Conservation (phyloP, 2,113 vertebrate species). For the Apodemus sylvaticus region DNA sequence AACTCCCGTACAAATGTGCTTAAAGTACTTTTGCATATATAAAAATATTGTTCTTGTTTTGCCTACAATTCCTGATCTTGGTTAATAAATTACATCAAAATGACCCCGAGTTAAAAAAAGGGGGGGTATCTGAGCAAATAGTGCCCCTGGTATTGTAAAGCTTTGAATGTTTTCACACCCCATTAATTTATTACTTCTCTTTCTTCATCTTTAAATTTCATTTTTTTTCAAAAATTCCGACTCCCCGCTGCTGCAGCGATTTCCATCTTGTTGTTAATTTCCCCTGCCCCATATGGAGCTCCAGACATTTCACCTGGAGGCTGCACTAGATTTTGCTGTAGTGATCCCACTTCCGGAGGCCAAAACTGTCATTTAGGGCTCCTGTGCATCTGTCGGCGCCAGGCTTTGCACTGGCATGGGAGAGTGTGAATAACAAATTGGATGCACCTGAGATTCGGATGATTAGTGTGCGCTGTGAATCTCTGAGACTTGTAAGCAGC, state of each 20-base stretch:
- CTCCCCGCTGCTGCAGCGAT: constrained; percentile 97
- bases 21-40: constrained; percentile 74
- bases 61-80: constrained; percentile 84
- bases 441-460: constrained; percentile 90
- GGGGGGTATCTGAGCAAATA: constrained; percentile 93
- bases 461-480: constrained; percentile 85
- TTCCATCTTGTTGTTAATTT: constrained; percentile 99
- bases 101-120: constrained; percentile 91
- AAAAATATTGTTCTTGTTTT: constrained; percentile 79
- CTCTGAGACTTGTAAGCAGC: constrained; percentile 83
- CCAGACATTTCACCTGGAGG: constrained; percentile 99
- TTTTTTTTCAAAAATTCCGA: constrained; percentile 87
- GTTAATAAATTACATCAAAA: constrained; percentile 94
- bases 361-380: constrained; percentile 98
- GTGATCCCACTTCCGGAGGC: constrained; percentile 97
- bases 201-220: constrained; percentile 97
- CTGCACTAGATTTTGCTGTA: constrained; percentile 97
- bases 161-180: constrained; percentile 97
- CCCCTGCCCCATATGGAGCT: constrained; percentile 99
- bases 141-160: constrained; percentile 98
- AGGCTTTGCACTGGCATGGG: constrained; percentile 88
- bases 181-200: constrained; percentile 99
- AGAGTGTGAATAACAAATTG: constrained; percentile 91
- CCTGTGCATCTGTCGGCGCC: constrained; percentile 96
- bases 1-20: constrained; percentile 59